phyloP scores from a whole-genome alignment of 2,113 vertebrate genomes.

The Nesoenas mayeri region DNA sequence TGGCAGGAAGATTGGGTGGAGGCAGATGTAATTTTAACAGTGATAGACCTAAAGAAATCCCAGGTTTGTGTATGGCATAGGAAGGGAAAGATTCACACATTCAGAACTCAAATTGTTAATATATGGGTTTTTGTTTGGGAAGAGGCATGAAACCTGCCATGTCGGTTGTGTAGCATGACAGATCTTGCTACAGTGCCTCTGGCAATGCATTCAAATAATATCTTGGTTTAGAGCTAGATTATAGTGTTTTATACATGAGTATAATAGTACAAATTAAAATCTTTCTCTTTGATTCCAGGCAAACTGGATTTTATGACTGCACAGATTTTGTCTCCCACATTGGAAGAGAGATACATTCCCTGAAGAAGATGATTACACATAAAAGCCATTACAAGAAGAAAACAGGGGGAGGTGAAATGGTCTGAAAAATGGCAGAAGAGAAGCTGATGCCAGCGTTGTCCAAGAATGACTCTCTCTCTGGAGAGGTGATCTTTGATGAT shows the following conservation, averaged over 20 bases:
- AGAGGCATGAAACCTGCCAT: not conserved
- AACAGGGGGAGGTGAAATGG: accelerated
- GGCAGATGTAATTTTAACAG: not conserved
- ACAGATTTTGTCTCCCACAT: not conserved
- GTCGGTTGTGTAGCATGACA: not conserved
- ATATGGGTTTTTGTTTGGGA: not conserved
- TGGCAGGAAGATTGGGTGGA: not conserved
- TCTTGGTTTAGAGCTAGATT: not conserved
- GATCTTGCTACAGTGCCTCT: not conserved
- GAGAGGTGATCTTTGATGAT: not conserved
- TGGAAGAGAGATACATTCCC: not conserved
- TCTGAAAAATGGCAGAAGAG: not conserved
- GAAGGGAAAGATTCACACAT: not conserved
- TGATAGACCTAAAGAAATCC: not conserved
- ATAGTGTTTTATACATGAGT: not conserved
- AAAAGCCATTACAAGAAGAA: not conserved
- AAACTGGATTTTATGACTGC: not conserved
- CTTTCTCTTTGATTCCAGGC: not conserved
- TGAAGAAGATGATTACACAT: not conserved
- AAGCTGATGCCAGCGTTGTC: not conserved
- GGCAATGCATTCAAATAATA: not conserved
- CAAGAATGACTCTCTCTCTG: not conserved
- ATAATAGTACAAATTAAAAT: not conserved
- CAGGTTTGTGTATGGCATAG: not conserved
- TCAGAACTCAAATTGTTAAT: not conserved